Base-by-base conservation (phyloP, 1,140 invertebrate genomes). In the Sitobion miscanthi region DNA sequence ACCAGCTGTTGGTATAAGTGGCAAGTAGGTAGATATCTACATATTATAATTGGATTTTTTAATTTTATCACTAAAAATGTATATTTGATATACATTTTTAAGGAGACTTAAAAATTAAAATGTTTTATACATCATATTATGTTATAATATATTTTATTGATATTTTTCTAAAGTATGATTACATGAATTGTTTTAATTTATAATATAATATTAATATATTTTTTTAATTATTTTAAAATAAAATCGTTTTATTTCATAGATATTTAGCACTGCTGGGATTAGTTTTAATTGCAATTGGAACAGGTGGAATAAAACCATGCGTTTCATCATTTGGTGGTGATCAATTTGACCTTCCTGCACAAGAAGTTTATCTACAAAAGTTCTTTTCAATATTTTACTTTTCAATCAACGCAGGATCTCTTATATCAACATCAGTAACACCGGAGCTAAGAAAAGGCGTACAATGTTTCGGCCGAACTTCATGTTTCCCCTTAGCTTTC, bases 281-380 rank as follows among this genome's bases (percentile, higher is more conserved):
- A 93, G 94, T 97, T 0, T 95, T 99, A 25, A 98, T 99, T 94
- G 98, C 98, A 7, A 93, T 99, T n/a, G 98, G 98, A 1, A 98
- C 98, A 0, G 99, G 98, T 25, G 98, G 99, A 8, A 99, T 99
- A 94, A 99, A 99, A 95, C 99, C 99, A 0, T 99, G 99, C 95
- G 99, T 99, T 0, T 97, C 98, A 0, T 98, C 99, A 0, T 99
- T 99, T 95, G 99, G 99, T n/a, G 99, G 98, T 1, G 99, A 99
- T 95, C 99, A 99, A 95, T 99, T 99, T 95, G 95, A 96, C 94
- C 94, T 98, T 77, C 98, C 98, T 1, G 96, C 97, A 94, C 98
- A 97, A 95, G 97, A 96, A 94, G 95, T 95, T 93, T 97, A 98
- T 94, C 95, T 99, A 89, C 96, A 97, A 8, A 97, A 96, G 93